Base-by-base conservation (phyloP, 2,888 invertebrate species). In the Rapana venosa region DNA sequence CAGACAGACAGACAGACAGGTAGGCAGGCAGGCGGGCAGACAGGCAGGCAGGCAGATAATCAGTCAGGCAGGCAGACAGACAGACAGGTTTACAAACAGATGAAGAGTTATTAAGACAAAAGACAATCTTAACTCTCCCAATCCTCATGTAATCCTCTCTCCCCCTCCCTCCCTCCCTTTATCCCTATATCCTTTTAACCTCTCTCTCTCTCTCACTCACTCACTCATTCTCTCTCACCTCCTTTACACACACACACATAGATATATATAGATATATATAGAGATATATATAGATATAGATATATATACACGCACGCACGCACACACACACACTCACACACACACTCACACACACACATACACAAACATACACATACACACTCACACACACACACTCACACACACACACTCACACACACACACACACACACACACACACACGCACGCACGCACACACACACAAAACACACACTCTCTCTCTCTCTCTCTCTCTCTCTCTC, bases 371-470 rank as follows among this genome's bases (percentile, higher is more conserved):
- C 81, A 81, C 81, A 81, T 36, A 81, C 81, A 36, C 81, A 81
- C 81, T 36, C 81, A 79, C 35, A 79, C 77, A 77, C 77, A 77
- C 77, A 77, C 77, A 77, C 77, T 32, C 77, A 77, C 77, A 77
- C 77, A 77, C 77, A 77, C 77, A 77, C 77, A 77, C 77, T 32
- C 77, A 77, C 77, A 77, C 77, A 77, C 77, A 77, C 77, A 77
- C 77, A 77, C 15, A 15, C 77, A 15, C 77, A 77, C 77, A 77
- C 77, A 74, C 70, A 6, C 70, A 74, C 70, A 6, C 70, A 74
- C 70, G 1, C 74, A 74, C n/a, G 11, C 74, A 74, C 74, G 1
- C 74, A 74, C 74, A 74, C 74, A 74, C 74, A 77, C 74, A 74
- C 74, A 61, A 61, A 13, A 61, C 61, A 61, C 61, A 61, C 61